Percentiles rank a stretch among this genome's conserved stretches.
These are phyloP conservation scores for Hypomecis atomaria DNA, from an alignment of 2,888 invertebrate species.

Conservation along the genomic window DNA sequence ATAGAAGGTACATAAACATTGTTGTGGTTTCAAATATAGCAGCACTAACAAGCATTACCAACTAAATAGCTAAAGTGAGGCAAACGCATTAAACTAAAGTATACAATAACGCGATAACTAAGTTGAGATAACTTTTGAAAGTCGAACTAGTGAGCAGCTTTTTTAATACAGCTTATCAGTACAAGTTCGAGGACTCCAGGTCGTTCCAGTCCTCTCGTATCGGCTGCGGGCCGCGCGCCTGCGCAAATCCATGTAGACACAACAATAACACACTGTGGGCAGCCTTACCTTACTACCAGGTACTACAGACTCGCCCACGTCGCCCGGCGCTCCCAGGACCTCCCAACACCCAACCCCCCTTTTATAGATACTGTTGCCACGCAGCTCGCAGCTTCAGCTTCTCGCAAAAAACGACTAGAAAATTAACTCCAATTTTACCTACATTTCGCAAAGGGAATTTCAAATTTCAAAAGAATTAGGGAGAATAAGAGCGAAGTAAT, in stretches of 20 bases:
- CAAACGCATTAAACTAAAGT: slow-evolving; percentile 22
- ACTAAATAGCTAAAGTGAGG: neutral
- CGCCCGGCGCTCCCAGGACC: slow-evolving; percentile 53
- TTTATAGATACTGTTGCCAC: slow-evolving; percentile 62
- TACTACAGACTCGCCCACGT: slow-evolving; percentile 85
- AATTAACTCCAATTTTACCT: slow-evolving; percentile 42
- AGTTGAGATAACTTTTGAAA: slow-evolving; percentile 36
- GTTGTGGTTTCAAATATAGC: slow-evolving; percentile 8
- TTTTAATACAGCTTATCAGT: slow-evolving; percentile 54
- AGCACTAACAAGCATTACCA: slow-evolving; percentile 7
- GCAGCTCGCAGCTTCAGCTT: slow-evolving; percentile 54
- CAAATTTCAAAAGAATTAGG: slow-evolving; percentile 15
- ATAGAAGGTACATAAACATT: neutral
- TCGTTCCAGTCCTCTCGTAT: slow-evolving; percentile 29
- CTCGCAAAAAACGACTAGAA: slow-evolving; percentile 56
- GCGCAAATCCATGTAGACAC: slow-evolving; percentile 77
- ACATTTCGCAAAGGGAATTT: slow-evolving; percentile 15
- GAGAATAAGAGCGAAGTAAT: slow-evolving; percentile 15
- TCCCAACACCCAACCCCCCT: slow-evolving; percentile 44
- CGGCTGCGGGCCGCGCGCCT: slow-evolving; percentile 59
- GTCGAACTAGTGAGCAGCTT: slow-evolving; percentile 43
- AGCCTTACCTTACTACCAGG: slow-evolving; percentile 79
- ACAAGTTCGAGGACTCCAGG: slow-evolving; percentile 68
- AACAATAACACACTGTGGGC: slow-evolving; percentile 75
- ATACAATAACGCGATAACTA: slow-evolving; percentile 25